Conservation (phyloP, 1,140 invertebrate species). For the Meloidogyne floridensis region DNA sequence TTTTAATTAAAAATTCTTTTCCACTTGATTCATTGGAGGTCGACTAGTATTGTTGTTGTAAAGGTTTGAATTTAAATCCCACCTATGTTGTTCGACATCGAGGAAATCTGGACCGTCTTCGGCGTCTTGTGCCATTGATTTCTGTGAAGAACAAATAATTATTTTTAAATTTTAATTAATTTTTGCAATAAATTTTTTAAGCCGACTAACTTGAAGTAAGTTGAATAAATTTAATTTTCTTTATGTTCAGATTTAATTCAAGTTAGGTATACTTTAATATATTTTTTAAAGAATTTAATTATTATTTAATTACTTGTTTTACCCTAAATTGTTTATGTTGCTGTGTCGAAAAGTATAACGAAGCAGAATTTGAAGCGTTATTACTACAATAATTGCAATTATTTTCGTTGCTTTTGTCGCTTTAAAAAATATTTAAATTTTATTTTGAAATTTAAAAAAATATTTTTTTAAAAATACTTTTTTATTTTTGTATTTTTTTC, state of each 20-base stretch:
- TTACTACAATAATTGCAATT: neutral
- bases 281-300: too few relatives aligned
- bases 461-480: neutral
- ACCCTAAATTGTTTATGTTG: too few relatives aligned
- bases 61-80: neutral
- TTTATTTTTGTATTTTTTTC: neutral
- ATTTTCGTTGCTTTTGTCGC: neutral
- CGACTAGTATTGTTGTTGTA: slow-evolving; percentile 38
- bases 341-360: too few relatives aligned
- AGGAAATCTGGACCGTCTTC: slow-evolving; percentile 55
- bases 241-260: too few relatives aligned
- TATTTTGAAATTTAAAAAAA: neutral
- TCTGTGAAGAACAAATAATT: neutral
- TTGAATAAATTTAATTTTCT: too few relatives aligned
- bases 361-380: neutral
- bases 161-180: too few relatives aligned
- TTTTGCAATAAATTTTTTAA: too few relatives aligned
- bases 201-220: too few relatives aligned
- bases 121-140: slow-evolving; percentile 52
- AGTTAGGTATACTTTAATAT: too few relatives aligned
- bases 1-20: slow-evolving; percentile 22
- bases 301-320: too few relatives aligned
- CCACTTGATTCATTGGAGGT: slow-evolving; percentile 52
- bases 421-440: neutral
- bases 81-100: slow-evolving; percentile 9